phyloP scores from a whole-genome alignment of 2,113 vertebrate genomes.

The Saguinus midas region DNA sequence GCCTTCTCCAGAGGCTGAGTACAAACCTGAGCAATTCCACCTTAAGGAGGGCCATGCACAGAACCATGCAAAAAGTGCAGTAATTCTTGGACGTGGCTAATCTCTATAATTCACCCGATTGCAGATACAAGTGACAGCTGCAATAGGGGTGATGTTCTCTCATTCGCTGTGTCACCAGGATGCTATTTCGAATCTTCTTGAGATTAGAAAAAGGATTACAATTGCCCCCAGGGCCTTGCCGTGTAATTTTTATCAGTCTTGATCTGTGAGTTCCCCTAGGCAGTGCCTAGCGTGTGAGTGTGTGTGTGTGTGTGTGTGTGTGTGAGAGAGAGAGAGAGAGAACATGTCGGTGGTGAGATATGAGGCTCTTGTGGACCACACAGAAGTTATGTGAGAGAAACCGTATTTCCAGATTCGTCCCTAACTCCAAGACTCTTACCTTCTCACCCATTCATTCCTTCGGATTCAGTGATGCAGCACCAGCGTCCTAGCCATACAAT shows the following conservation, averaged over 20 bases:
- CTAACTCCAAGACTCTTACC: neutral
- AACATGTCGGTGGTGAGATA: neutral
- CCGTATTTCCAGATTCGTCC: neutral
- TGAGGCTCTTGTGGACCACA: neutral
- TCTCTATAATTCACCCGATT: constrained; percentile 71
- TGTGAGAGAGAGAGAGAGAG: neutral
- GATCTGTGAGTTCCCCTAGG: constrained; percentile 43
- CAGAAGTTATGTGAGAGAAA: too few relatives aligned
- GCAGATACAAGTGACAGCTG: constrained; percentile 72
- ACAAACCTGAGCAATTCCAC: constrained; percentile 58
- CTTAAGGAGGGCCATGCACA: constrained; percentile 58
- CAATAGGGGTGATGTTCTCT: constrained; percentile 55
- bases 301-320: too few relatives aligned
- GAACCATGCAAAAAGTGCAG: constrained; percentile 74
- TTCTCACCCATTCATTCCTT: neutral
- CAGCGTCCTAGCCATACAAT: neutral
- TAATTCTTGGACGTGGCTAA: constrained; percentile 74
- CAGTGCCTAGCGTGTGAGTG: neutral
- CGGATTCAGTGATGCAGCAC: accelerated
- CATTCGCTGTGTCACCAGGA: constrained; percentile 61
- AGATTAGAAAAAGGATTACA: constrained; percentile 74
- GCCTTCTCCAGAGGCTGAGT: neutral
- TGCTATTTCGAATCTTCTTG: constrained; percentile 66
- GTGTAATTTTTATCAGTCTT: constrained; percentile 70
- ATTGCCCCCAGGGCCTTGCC: constrained; percentile 54